These are phyloP conservation scores for Aphelocoma californica DNA, from an alignment of 2,797 vertebrate genomes.

Conservation along the genomic window DNA sequence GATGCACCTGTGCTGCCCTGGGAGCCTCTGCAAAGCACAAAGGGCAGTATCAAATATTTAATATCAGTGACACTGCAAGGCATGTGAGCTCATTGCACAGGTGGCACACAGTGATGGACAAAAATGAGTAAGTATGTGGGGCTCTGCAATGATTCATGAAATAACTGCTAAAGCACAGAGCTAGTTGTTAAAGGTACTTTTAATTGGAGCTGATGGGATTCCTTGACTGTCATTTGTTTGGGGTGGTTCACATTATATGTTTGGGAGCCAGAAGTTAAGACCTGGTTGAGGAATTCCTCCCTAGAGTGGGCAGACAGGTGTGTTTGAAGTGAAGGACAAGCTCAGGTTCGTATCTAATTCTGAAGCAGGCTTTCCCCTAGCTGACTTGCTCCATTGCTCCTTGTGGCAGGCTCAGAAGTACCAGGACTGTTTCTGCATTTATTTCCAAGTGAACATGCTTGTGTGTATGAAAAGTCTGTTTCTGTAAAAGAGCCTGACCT, in stretches of 20 bases:
- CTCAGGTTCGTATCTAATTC: background rate
- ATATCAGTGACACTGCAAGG: background rate
- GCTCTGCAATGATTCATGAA: background rate
- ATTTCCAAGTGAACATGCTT: background rate
- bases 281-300: background rate
- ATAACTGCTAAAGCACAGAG: background rate
- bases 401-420: background rate
- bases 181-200: background rate
- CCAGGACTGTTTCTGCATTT: background rate
- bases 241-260: background rate
- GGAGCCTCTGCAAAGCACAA: background rate
- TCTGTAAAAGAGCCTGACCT: background rate
- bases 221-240: background rate
- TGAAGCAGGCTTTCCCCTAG: background rate
- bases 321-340: background rate
- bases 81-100: accelerated
- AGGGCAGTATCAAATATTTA: background rate
- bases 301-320: background rate
- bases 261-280: background rate
- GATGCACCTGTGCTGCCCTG: background rate
- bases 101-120: background rate
- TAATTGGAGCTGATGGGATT: background rate
- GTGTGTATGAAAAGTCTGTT: background rate
- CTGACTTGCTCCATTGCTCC: background rate
- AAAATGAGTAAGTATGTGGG: background rate